These are phyloP conservation scores for Leptura quadrifasciata DNA, from an alignment of 2,888 invertebrate genomes.

Conservation along the genomic window DNA sequence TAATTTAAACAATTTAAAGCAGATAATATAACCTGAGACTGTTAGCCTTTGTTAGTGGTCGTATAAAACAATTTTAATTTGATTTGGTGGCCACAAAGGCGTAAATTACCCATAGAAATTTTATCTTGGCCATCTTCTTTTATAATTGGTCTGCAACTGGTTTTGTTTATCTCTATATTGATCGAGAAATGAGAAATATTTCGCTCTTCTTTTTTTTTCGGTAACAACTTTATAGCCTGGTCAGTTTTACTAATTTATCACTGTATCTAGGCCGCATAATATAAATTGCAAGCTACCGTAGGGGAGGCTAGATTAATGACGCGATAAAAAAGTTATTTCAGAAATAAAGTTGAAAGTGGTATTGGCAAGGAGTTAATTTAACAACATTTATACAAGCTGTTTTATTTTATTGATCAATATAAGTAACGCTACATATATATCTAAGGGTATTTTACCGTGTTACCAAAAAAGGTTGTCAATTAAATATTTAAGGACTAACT, in stretches of 20 bases:
- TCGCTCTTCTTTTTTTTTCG: slow-evolving; percentile 5
- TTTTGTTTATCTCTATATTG: slow-evolving; percentile 54
- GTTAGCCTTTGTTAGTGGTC: slow-evolving; percentile 9
- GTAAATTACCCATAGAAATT: slow-evolving; percentile 51
- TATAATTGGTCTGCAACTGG: slow-evolving; percentile 55
- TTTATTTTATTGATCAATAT: too few relatives aligned
- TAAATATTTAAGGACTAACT: too few relatives aligned
- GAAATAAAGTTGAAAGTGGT: too few relatives aligned
- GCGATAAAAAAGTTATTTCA: too few relatives aligned
- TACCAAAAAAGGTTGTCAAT: too few relatives aligned
- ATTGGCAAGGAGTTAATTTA: too few relatives aligned
- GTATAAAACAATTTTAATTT: slow-evolving; percentile 47
- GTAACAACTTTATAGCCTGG: slow-evolving; percentile 4
- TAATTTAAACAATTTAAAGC: slow-evolving; percentile 34
- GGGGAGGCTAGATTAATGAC: too few relatives aligned
- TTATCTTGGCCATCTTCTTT: slow-evolving; percentile 50
- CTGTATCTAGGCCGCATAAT: neutral
- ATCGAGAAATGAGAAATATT: slow-evolving; percentile 47
- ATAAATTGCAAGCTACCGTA: too few relatives aligned
- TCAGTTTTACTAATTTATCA: slow-evolving; percentile 15
- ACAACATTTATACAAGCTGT: too few relatives aligned
- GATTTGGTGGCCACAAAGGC: slow-evolving; percentile 45
- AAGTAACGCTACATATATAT: too few relatives aligned
- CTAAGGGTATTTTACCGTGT: too few relatives aligned
- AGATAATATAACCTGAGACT: slow-evolving; percentile 22